Conservation (phyloP, 2,888 invertebrate species). For the Scaptomyza reducta region DNA sequence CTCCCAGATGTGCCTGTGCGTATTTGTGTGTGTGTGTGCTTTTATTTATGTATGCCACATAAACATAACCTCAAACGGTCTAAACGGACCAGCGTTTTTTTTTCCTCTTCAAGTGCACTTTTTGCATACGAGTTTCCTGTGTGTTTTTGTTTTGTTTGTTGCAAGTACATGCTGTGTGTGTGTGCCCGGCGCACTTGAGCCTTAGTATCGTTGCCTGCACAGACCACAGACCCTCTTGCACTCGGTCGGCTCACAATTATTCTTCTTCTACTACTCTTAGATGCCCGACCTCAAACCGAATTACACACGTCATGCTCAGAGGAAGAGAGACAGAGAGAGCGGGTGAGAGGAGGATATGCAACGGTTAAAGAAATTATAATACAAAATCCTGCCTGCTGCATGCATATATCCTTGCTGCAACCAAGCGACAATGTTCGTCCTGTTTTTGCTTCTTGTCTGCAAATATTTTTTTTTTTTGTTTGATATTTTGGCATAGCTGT, state of each 20-base stretch:
- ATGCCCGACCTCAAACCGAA: constrained; percentile 17
- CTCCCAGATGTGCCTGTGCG: constrained; percentile 47
- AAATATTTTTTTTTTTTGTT: constrained; percentile 4
- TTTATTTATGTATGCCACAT: constrained; percentile 55
- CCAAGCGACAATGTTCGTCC: constrained; percentile 33
- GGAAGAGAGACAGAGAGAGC: neutral
- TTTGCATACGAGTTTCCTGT: constrained; percentile 64
- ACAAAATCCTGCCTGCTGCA: constrained; percentile 34
- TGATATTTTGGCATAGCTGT: constrained; percentile 12
- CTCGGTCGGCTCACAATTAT: constrained; percentile 8
- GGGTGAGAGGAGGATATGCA: constrained; percentile 4
- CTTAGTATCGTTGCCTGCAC: constrained; percentile 1
- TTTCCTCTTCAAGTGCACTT: constrained; percentile 70
- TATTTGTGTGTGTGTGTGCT: constrained; percentile 52
- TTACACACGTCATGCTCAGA: constrained; percentile 42
- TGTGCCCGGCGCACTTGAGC: constrained; percentile 57
- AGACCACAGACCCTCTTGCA: constrained; percentile 5
- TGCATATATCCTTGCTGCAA: constrained; percentile 35
- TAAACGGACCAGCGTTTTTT: constrained; percentile 38
- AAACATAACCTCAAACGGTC: constrained; percentile 62
- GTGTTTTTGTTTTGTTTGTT: constrained; percentile 1
- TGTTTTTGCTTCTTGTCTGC: constrained; percentile 6
- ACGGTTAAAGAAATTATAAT: constrained; percentile 46
- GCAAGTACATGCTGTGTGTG: neutral
- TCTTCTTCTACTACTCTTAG: constrained; percentile 1